Percentiles rank a stretch among this genome's conserved stretches.
Evolutionary conservation across 2,113 vertebrate genomes (phyloP).

Genomic region (Chunga burmeisteri): DNA sequence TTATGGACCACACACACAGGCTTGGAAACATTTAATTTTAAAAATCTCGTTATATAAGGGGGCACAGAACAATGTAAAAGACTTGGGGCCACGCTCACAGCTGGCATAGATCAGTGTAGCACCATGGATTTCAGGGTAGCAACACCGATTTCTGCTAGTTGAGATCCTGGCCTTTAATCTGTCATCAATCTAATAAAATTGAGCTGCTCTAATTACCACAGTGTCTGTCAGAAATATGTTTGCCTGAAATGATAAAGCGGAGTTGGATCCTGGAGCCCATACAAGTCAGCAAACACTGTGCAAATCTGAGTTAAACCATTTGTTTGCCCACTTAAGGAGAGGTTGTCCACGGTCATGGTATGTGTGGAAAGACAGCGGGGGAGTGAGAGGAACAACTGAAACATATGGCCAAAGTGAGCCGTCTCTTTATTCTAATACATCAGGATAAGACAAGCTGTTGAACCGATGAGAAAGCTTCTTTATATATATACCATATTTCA

Average conservation of each 20-base stretch:
- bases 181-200: background rate
- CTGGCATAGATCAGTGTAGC: background rate
- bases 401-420: slow-evolving; percentile 61
- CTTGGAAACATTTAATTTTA: background rate
- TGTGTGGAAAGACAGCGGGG: slow-evolving; percentile 62
- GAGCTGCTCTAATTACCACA: slow-evolving; percentile 34
- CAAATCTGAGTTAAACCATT: slow-evolving; percentile 54
- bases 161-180: slow-evolving; percentile 24
- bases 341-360: slow-evolving; percentile 60
- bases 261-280: slow-evolving; percentile 43
- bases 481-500: slow-evolving; percentile 17
- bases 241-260: slow-evolving; percentile 32
- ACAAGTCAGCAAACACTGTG: slow-evolving; percentile 49
- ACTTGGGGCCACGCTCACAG: rapidly evolving
- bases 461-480: slow-evolving; percentile 34
- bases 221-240: slow-evolving; percentile 42
- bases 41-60: background rate
- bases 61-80: background rate
- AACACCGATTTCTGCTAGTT: background rate
- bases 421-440: slow-evolving; percentile 48
- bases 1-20: background rate
- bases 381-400: slow-evolving; percentile 68
- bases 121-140: background rate
- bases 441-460: slow-evolving; percentile 66
- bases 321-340: slow-evolving; percentile 67